A percentile compares a stretch with the other conserved stretches of the same genome.
These are phyloP conservation scores for Molossus alvarezi DNA, from an alignment of 2,797 vertebrate genomes.

Conservation along the genomic window DNA sequence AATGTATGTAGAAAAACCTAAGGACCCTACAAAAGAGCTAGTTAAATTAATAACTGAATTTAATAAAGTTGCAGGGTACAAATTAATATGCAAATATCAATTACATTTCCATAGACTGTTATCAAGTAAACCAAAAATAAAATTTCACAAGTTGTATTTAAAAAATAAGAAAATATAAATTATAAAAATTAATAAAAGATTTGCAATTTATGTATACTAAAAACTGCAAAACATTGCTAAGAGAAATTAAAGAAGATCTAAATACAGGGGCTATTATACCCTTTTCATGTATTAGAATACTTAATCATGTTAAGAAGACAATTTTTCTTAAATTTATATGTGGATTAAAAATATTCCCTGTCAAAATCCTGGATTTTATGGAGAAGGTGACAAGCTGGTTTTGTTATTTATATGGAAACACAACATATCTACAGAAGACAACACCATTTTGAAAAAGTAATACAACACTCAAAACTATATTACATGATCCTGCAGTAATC, in stretches of 20 bases:
- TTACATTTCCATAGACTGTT: neutral
- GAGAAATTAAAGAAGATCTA: neutral
- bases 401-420: constrained; percentile 26
- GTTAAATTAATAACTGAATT: constrained; percentile 13
- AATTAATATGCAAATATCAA: neutral
- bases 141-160: neutral
- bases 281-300: neutral
- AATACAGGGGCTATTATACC: neutral
- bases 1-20: neutral
- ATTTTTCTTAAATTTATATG: constrained; percentile 7
- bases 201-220: neutral
- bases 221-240: neutral
- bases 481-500: neutral
- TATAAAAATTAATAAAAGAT: neutral
- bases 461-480: neutral
- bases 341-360: neutral
- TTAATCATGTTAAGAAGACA: neutral
- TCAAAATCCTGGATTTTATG: neutral
- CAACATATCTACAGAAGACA: neutral
- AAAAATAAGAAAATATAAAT: neutral
- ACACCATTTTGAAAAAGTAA: neutral
- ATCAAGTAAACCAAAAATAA: neutral
- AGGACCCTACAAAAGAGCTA: neutral
- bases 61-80: neutral
- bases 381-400: neutral